Percentiles rank a stretch among this genome's conserved stretches.
phyloP scores from a whole-genome alignment of 1,140 invertebrate genomes.

The Chironomus striatipennis region DNA sequence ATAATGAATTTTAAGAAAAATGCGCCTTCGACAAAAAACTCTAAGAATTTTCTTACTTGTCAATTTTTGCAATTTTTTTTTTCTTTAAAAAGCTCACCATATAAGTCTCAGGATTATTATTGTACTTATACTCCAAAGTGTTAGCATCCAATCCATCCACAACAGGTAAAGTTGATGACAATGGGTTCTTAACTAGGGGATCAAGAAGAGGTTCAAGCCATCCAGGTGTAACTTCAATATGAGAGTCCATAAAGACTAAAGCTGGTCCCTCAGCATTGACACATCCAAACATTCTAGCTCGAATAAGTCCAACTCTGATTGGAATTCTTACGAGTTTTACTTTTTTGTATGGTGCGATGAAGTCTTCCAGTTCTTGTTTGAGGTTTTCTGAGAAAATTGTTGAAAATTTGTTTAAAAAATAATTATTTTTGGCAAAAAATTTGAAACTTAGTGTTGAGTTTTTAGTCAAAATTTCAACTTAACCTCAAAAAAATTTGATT shows the following conservation, averaged over 20 bases:
- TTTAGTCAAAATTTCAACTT: background rate
- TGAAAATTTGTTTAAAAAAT: background rate
- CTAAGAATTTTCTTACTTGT: too few relatives aligned
- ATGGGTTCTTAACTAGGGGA: slow-evolving; percentile 77
- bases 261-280: slow-evolving; percentile 72
- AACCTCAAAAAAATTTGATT: background rate
- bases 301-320: slow-evolving; percentile 74
- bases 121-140: slow-evolving; percentile 85
- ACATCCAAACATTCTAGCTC: slow-evolving; percentile 81
- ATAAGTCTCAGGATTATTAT: slow-evolving; percentile 72
- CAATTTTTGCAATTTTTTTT: too few relatives aligned
- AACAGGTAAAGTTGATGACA: slow-evolving; percentile 89
- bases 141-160: slow-evolving; percentile 93
- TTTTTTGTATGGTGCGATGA: slow-evolving; percentile 37
- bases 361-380: slow-evolving; percentile 11
- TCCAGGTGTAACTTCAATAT: slow-evolving; percentile 90
- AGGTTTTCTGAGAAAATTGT: slow-evolving; percentile 35
- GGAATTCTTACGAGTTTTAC: slow-evolving; percentile 68
- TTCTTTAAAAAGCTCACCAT: slow-evolving; percentile 35
- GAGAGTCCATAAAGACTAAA: slow-evolving; percentile 88
- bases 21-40: too few relatives aligned
- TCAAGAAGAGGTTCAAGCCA: slow-evolving; percentile 91
- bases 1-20: too few relatives aligned
- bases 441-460: slow-evolving; percentile 31
- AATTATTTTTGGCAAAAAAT: background rate